A percentile compares a stretch with the other conserved stretches of the same genome.
Evolutionary conservation across 53 echinoderm and acorn worm species (phyloP).

Genomic region (Pentamera pediparva): DNA sequence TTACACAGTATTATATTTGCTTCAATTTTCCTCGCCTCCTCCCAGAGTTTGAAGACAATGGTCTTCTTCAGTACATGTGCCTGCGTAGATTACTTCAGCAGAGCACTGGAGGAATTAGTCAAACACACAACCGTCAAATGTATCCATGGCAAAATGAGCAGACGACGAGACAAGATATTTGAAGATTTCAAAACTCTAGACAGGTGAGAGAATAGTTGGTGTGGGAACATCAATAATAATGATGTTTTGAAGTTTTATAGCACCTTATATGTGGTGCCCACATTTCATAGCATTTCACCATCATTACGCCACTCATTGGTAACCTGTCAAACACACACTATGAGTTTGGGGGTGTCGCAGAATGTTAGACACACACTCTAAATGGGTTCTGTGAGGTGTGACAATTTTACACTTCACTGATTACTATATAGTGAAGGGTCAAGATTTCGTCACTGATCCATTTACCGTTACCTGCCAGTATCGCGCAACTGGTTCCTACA

Average conservation of each 20-base stretch:
- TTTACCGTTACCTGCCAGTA: too few relatives aligned
- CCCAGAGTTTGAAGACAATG: constrained; percentile 79
- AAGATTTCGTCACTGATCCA: too few relatives aligned
- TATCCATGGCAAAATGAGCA: constrained; percentile 95
- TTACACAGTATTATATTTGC: background rate
- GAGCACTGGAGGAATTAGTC: constrained; percentile 53
- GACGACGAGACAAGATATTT: constrained; percentile 64
- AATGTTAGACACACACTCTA: too few relatives aligned
- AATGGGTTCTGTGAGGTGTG: too few relatives aligned
- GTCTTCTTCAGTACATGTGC: constrained; percentile 99
- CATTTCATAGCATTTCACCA: too few relatives aligned
- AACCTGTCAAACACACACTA: too few relatives aligned
- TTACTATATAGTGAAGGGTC: too few relatives aligned
- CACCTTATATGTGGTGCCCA: too few relatives aligned
- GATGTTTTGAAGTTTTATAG: background rate
- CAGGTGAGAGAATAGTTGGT: constrained; percentile 40
- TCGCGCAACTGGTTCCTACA: too few relatives aligned
- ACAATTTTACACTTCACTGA: too few relatives aligned
- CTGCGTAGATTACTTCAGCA: constrained; percentile 85
- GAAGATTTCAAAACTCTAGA: constrained; percentile 63
- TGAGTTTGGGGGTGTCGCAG: too few relatives aligned
- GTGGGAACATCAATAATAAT: background rate
- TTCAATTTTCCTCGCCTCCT: background rate
- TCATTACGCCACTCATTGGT: too few relatives aligned
- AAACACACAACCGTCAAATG: constrained; percentile 68